Conservation (phyloP, 35 echinoderm and acorn worm species). For the Acanthaster planci region DNA sequence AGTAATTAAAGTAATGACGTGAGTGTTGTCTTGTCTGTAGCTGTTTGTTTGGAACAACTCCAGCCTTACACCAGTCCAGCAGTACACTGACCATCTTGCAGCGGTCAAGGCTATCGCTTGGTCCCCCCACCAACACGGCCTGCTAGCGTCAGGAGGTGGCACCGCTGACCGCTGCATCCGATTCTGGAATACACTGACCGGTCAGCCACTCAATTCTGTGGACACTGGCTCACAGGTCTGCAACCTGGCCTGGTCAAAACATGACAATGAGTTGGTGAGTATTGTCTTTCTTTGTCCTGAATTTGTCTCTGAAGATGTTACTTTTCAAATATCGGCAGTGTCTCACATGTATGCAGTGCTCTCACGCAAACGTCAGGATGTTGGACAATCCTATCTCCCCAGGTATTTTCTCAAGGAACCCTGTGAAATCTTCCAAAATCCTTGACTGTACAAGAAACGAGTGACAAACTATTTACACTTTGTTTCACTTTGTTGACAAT, state of each 20-base stretch:
- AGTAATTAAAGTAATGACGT: too few species aligned
- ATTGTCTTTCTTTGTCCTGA: too few species aligned
- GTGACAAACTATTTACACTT: too few species aligned
- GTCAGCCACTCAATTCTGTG: slow-evolving; percentile 85
- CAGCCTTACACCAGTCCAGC: slow-evolving; percentile 72
- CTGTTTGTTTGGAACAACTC: slow-evolving; percentile 99
- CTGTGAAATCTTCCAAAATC: too few species aligned
- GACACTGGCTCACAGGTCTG: slow-evolving; percentile 99
- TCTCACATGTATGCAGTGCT: too few species aligned
- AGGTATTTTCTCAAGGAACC: too few species aligned
- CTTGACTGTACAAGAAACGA: too few species aligned
- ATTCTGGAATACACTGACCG: slow-evolving; percentile 89
- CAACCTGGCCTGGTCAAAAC: slow-evolving; percentile 99
- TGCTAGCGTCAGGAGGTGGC: slow-evolving; percentile 93
- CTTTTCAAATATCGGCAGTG: background rate
- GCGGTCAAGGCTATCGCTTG: slow-evolving; percentile 98
- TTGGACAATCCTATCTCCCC: too few species aligned
- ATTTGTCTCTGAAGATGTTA: background rate
- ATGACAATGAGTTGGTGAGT: slow-evolving; percentile 98
- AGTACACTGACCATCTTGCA: slow-evolving; percentile 87
- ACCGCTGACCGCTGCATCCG: slow-evolving; percentile 94
- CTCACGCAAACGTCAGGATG: too few species aligned
- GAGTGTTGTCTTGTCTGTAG: slow-evolving; percentile 19
- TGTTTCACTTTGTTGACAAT: too few species aligned
- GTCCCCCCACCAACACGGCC: slow-evolving; percentile 96